Percentiles rank a stretch among this genome's conserved stretches.
Evolutionary conservation across 2,113 vertebrate species (phyloP).

Genomic region (Dermatemys mawii): DNA sequence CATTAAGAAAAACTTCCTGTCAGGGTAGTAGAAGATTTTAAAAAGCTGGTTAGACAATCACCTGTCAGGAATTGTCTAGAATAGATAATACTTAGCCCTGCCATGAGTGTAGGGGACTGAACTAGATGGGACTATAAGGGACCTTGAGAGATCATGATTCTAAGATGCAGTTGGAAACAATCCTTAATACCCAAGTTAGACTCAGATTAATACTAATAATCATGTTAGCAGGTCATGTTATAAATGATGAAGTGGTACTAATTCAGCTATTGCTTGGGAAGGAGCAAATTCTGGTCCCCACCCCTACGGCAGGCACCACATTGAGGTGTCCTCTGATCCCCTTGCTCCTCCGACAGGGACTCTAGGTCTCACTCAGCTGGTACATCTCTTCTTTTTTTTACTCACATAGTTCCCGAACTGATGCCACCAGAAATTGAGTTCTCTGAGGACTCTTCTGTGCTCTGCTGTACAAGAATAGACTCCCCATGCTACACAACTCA

Average conservation of each 20-base stretch:
- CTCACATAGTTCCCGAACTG: background rate
- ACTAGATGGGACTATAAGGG: no score
- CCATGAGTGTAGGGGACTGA: no score
- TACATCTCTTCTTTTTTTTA: background rate
- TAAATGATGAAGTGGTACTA: background rate
- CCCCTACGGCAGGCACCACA: background rate
- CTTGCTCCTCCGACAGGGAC: background rate
- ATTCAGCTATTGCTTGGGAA: background rate
- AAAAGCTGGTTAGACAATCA: no score
- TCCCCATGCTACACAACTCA: background rate
- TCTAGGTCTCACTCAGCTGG: background rate
- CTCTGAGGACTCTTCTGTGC: no score
- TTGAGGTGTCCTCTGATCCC: background rate
- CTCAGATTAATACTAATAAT: background rate
- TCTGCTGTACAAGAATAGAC: no score
- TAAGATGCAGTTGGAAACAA: background rate
- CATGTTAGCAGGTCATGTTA: fast-evolving
- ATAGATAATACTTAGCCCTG: no score
- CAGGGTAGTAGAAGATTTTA: no score
- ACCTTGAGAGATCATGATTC: no score
- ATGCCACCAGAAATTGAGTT: background rate
- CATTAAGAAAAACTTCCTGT: no score
- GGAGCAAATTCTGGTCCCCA: background rate
- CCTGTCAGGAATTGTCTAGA: no score
- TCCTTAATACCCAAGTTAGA: background rate